Base-by-base conservation (phyloP, 1,140 invertebrate genomes). In the Ectropis grisescens region DNA sequence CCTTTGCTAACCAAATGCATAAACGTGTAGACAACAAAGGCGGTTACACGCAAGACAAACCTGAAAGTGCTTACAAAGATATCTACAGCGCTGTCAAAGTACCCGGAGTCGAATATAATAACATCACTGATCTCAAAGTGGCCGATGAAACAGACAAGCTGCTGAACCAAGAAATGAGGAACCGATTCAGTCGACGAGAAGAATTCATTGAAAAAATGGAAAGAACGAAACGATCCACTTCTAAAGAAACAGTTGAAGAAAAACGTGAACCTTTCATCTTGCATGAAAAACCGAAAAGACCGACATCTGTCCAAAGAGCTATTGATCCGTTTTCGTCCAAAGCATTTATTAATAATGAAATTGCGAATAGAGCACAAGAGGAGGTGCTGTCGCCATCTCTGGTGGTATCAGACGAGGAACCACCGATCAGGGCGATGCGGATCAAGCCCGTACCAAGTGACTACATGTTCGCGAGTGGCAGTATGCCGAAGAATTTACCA, bases 21-120 rank as follows among this genome's bases (percentile, higher is more conserved):
- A 84, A 84, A 46, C 58, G 82, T 35, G 60, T 84, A 29, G 84
- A 85, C 49, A 81, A 71, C 23, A 83, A 82, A 50, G 84, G 84
- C 19, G 72, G 70, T 35, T 85, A 84, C 41, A 71, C 82, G 12
- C 81, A 83, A 37, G 84, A 83, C 34, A n/a, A n/a, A n/a, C n/a
- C n/a, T n/a, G 58, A 19, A 19, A 10, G 60, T 11, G 67, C 71
- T 3, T 72, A 76, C 22, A 76, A 75, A 61, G 78, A 82, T 34
- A 67, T 72, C 2, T 74, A 72, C 47, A 82, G 64, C 29, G 71
- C 67, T 34, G 72, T 66, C 13, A 82, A 79, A 61, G 65, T 75
- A 1, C 51, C 70, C 10, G 68, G 69, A 6, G 54, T 71, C 12
- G 80, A 82, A 49, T 82, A 80, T 37, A 69, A 59, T 29, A 75